Evolutionary conservation across 1,140 invertebrate species (phyloP).

Genomic region (Liolophura sinensis): DNA sequence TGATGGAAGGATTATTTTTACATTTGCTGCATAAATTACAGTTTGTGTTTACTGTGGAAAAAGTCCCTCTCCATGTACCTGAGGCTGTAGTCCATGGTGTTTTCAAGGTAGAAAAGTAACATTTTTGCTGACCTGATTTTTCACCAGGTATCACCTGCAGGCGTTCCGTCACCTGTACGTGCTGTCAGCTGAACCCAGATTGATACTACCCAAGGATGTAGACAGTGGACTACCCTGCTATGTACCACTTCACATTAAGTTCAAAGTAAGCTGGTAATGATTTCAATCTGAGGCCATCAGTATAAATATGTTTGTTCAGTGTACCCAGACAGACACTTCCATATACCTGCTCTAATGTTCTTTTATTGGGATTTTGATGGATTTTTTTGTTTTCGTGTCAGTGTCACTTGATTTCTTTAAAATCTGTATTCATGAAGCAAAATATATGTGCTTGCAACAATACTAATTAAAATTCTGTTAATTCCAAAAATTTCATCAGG

Average conservation of each 20-base stretch:
- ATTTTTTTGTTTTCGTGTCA: not conserved
- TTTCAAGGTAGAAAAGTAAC: too few species aligned
- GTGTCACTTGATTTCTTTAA: not conserved
- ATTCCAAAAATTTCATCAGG: too few species aligned
- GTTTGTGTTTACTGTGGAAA: too few species aligned
- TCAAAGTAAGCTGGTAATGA: conserved; percentile 45
- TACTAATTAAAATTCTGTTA: too few species aligned
- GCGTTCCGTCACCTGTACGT: conserved; percentile 95
- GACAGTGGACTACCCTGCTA: conserved; percentile 73
- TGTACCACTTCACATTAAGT: conserved; percentile 71
- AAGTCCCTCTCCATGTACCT: too few species aligned
- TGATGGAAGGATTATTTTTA: too few species aligned
- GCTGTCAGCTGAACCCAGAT: conserved; percentile 83
- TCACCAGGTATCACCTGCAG: conserved; percentile 85
- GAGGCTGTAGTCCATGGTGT: too few species aligned
- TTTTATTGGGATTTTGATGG: not conserved
- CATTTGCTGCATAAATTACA: too few species aligned
- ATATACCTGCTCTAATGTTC: not conserved
- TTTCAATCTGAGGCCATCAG: not conserved
- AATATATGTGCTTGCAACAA: too few species aligned
- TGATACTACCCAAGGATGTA: conserved; percentile 86
- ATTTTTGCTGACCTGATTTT: conserved; percentile 4
- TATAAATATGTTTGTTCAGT: conserved; percentile 4
- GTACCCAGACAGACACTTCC: not conserved
- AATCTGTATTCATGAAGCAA: too few species aligned